Evolutionary conservation across 2,797 vertebrate genomes (phyloP).

Genomic region (Mastacembelus armatus): DNA sequence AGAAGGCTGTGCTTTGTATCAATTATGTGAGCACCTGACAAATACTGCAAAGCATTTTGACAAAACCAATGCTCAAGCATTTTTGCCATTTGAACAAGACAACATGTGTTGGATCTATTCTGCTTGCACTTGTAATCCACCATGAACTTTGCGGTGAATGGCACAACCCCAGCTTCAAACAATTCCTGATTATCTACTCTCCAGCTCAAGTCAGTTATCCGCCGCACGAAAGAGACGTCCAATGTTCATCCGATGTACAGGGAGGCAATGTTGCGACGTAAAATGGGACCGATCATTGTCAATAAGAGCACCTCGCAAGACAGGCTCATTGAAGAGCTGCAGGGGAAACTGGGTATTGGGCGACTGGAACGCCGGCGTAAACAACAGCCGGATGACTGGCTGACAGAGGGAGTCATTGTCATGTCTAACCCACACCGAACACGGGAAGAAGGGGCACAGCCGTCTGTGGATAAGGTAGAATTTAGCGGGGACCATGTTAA

Average conservation of each 20-base stretch:
- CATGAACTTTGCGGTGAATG: conserved; percentile 44
- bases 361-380: conserved; percentile 82
- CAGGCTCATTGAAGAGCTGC: conserved; percentile 91
- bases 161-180: conserved; percentile 42
- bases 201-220: conserved; percentile 97
- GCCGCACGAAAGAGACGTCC: conserved; percentile 92
- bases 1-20: conserved; percentile 27
- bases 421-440: conserved; percentile 88
- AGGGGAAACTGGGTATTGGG: conserved; percentile 91
- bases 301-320: conserved; percentile 94
- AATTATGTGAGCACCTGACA: conserved; percentile 8
- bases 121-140: conserved; percentile 43
- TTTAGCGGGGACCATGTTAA: conserved; percentile 8
- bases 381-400: conserved; percentile 88
- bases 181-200: conserved; percentile 64
- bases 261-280: conserved; percentile 88
- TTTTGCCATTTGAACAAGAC: conserved; percentile 41
- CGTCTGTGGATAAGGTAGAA: conserved; percentile 94
- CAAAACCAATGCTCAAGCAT: conserved; percentile 22
- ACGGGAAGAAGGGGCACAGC: conserved; percentile 81
- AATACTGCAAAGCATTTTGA: conserved; percentile 8
- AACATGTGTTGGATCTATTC: conserved; percentile 4
- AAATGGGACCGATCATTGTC: conserved; percentile 90
- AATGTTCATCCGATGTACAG: conserved; percentile 96
- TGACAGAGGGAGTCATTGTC: conserved; percentile 91